Base-by-base conservation (phyloP, 2,888 invertebrate genomes). In the Cerceris rybyensis region DNA sequence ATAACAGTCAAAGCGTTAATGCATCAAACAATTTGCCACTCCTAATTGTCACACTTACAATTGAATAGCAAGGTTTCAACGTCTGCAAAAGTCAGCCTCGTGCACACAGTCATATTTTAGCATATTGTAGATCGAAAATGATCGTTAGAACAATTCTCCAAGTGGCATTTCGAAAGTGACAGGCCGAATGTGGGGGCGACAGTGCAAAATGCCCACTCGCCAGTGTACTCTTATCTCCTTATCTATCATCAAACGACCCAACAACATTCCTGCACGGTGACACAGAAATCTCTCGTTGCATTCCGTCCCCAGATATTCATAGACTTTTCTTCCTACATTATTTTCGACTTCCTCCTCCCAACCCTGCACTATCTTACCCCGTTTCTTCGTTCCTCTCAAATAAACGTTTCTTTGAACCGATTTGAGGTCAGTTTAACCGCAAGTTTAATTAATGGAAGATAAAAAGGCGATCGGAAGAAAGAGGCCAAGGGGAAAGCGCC, bases 221-320 rank as follows among this genome's bases (percentile, higher is more conserved):
- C 64, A 55, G 17, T 52, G 67, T 52, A 55, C 64, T 60, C 63
- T 77, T 83, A 79, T 83, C 83, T 78, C 67, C 70, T 68, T 73
- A 79, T 83, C 73, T 64, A 59, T 67, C 66, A 67, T 69, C 69
- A 60, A 61, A 75, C 28, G 28, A 72, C 75, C 68, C 49, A 39
- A 67, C 73, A 70, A 74, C 81, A 79, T 83, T 84, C 81, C 81
- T 81, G 52, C 66, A 71, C 74, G 73, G 74, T 83, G 80, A 81
- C 76, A 76, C 73, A 80, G 67, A 74, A 28, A 76, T 78, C 70
- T 81, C 77, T 66, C 76, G 75, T 68, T 68, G 74, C 74, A 63
- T 80, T 76, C 78, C 71, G 58, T 7, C 60, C 68, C 11, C 54
- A 63, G 52, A 46, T 28, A 28, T 28, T 4, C 28, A 4, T 28